Conservation (phyloP, 2,113 vertebrate species). For the Scolopax mira region DNA sequence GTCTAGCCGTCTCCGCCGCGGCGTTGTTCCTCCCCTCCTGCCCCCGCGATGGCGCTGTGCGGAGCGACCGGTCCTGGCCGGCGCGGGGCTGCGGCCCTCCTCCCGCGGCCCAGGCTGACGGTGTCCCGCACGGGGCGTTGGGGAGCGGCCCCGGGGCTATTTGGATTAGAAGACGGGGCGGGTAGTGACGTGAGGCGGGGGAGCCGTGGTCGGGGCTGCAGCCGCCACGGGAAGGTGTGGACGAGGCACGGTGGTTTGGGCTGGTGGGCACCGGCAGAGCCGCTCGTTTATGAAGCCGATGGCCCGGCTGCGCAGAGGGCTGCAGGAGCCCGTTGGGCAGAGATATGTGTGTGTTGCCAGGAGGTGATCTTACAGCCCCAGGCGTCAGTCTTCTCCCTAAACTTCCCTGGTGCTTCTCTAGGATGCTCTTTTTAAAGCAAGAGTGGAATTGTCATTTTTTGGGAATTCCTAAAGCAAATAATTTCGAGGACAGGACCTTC, state of each 20-base stretch:
- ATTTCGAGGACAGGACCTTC: background rate
- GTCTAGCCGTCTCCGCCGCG: background rate
- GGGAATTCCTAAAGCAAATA: background rate
- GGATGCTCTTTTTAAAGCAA: rapidly evolving
- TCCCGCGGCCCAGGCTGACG: background rate
- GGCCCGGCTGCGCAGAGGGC: rapidly evolving
- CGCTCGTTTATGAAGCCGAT: rapidly evolving
- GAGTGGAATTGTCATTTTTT: rapidly evolving
- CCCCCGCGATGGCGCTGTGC: conserved; percentile 12
- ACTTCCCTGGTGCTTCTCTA: background rate
- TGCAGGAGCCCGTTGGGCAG: too few relatives aligned
- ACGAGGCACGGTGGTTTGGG: too few relatives aligned
- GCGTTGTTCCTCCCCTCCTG: background rate
- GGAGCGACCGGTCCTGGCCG: background rate
- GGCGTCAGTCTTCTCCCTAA: rapidly evolving
- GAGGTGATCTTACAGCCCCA: background rate
- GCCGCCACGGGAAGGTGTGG: background rate
- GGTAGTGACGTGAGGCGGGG: background rate
- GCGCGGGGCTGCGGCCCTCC: too few relatives aligned
- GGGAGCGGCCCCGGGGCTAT: background rate
- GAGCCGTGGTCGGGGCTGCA: background rate
- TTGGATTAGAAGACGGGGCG: background rate
- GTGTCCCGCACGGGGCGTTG: too few relatives aligned
- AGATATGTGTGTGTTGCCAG: rapidly evolving
- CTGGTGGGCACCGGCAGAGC: rapidly evolving